Evolutionary conservation across 2,888 invertebrate species (phyloP), one percentile per base, ranked within the genome.

Genomic region (Noctuana brunneofusca): DNA sequence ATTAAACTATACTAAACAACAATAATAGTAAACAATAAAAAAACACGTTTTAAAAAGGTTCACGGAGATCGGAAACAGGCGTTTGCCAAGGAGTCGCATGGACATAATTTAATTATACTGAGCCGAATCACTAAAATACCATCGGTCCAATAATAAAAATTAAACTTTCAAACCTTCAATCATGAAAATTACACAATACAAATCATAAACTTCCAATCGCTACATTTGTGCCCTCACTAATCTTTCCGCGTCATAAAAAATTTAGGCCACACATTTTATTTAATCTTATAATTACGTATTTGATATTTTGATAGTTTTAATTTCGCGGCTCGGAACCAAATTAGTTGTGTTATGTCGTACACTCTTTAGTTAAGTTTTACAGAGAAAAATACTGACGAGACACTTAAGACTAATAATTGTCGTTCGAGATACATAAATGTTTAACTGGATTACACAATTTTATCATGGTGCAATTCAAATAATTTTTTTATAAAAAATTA

Each of bases 261-360:
- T 55, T 48, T 48, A 50, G 54, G 50, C 50, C 49, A 49, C 46
- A 58, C 3, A 9, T 32, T 18, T 38, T n/a, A 58, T 9, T 22
- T 22, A 58, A 49, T 12, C 22, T 50, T 49, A 49, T 11, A 16
- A 38, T 38, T 38, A 49, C 52, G 30, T 52, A 32, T 48, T 48
- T 12, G 12, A 43, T 11, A 38, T 12, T 50, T 22, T n/a, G 14
- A 22, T 38, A 49, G 24, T n/a, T n/a, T n/a, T 38, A 35, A 46
- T 65, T 38, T 66, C 52, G 64, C 68, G 65, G 64, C 71, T 73
- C 76, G 77, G 82, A 88, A 87, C 84, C 84, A 83, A 78, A 81
- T 69, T 74, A 81, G 81, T 80, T 75, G 77, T 71, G 69, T 71
- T 75, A 68, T 70, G 14, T 41, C 14, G 11, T 32, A 11, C 32